These are phyloP conservation scores for Uromys caudimaculatus DNA, from an alignment of 2,797 vertebrate genomes.

Conservation along the genomic window DNA sequence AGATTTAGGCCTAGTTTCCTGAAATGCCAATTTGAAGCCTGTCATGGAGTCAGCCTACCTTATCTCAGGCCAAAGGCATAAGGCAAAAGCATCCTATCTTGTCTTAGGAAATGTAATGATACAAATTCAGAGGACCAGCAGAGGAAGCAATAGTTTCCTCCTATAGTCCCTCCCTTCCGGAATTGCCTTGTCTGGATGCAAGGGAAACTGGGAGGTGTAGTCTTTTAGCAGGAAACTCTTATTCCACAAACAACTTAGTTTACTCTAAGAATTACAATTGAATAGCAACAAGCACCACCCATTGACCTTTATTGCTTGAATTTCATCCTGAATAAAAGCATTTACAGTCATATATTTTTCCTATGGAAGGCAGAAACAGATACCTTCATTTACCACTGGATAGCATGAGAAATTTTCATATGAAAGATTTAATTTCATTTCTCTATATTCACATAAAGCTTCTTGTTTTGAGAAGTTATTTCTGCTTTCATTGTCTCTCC, in stretches of 20 bases:
- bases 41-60: too few species aligned
- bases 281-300: neutral
- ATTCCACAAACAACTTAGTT: neutral
- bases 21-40: too few species aligned
- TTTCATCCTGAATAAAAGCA: constrained; percentile 7
- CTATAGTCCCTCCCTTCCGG: neutral
- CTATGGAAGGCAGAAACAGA: neutral
- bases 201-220: neutral
- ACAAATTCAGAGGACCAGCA: too few species aligned
- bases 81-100: neutral
- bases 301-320: neutral
- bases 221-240: neutral
- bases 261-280: constrained; percentile 35
- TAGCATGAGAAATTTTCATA: neutral
- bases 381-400: neutral
- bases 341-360: neutral
- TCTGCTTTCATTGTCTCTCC: neutral
- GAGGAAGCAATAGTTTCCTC: neutral
- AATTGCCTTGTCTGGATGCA: neutral
- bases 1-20: too few species aligned
- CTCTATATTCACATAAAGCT: neutral
- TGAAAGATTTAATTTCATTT: neutral
- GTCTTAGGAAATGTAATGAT: neutral
- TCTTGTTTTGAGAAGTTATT: neutral
- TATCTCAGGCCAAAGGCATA: too few species aligned